Conservation (phyloP, 2,797 vertebrate genomes). For the Parambassis ranga region DNA sequence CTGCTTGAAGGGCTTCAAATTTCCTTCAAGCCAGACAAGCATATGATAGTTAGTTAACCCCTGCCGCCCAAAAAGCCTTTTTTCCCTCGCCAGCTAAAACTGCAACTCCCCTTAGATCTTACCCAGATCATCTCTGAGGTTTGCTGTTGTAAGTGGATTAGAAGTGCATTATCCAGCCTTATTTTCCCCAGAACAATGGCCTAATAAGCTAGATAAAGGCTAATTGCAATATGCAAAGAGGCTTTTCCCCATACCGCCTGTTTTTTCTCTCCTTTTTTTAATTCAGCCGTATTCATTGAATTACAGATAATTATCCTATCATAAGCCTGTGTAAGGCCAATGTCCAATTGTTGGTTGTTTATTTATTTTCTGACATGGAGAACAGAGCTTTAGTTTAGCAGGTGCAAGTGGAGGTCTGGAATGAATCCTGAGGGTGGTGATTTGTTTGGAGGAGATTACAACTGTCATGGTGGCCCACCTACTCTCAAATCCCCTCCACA, state of each 20-base stretch:
- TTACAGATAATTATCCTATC: conserved; percentile 75
- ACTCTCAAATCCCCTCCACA: conserved; percentile 37
- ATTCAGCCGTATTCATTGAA: conserved; percentile 67
- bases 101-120: conserved; percentile 66
- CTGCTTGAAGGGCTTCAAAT: conserved; percentile 76
- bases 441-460: conserved; percentile 78
- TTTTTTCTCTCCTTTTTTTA: conserved; percentile 35
- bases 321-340: conserved; percentile 67
- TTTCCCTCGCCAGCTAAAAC: conserved; percentile 66
- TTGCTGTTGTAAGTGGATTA: conserved; percentile 79
- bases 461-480: conserved; percentile 69
- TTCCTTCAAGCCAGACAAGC: conserved; percentile 77
- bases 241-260: conserved; percentile 48
- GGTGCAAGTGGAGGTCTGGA: conserved; percentile 77
- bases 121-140: conserved; percentile 71
- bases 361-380: conserved; percentile 54
- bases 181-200: conserved; percentile 70
- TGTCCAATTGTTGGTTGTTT: conserved; percentile 61
- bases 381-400: conserved; percentile 70
- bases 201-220: conserved; percentile 75
- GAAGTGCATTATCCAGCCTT: conserved; percentile 72
- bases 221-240: conserved; percentile 78
- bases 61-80: conserved; percentile 68
- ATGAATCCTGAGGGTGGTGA: conserved; percentile 66
- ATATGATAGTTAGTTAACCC: conserved; percentile 80